Conservation (phyloP, 2,888 invertebrate species). For the Drosophila affinis region DNA sequence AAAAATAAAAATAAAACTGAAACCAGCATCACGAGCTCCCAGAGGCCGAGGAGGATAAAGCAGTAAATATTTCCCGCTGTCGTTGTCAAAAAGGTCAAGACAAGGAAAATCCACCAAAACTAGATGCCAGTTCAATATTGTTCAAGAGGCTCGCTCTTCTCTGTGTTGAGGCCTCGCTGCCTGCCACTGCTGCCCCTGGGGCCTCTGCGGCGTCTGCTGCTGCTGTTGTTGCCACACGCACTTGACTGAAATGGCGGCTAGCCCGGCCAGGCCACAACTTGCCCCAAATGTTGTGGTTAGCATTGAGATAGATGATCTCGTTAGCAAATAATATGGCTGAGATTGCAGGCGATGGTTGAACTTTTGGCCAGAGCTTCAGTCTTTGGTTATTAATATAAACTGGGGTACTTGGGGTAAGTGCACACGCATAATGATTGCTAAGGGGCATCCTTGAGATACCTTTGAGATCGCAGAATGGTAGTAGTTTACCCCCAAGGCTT, state of each 20-base stretch:
- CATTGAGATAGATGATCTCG: slow-evolving; percentile 64
- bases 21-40: slow-evolving; percentile 71
- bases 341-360: slow-evolving; percentile 29
- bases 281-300: slow-evolving; percentile 46
- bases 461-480: not conserved
- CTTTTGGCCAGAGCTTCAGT: slow-evolving; percentile 13
- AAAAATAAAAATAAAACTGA: slow-evolving; percentile 38
- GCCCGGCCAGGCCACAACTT: slow-evolving; percentile 20
- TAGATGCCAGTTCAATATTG: slow-evolving; percentile 46
- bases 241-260: slow-evolving; percentile 30
- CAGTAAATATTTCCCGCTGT: slow-evolving; percentile 65
- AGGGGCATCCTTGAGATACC: not conserved
- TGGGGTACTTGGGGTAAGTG: not conserved
- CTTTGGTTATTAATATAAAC: not conserved
- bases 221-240: slow-evolving; percentile 36
- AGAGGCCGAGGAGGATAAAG: slow-evolving; percentile 62
- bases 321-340: slow-evolving; percentile 38
- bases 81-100: slow-evolving; percentile 52
- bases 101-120: slow-evolving; percentile 46
- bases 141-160: slow-evolving; percentile 9
- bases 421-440: not conserved
- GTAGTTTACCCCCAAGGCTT: no score
- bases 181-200: slow-evolving; percentile 1
- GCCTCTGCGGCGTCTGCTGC: not conserved
- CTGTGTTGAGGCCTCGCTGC: slow-evolving; percentile 23